A percentile compares a stretch with the other conserved stretches of the same genome.
phyloP scores from a whole-genome alignment of 2,113 vertebrate species.

The Mionectes macconnelli region DNA sequence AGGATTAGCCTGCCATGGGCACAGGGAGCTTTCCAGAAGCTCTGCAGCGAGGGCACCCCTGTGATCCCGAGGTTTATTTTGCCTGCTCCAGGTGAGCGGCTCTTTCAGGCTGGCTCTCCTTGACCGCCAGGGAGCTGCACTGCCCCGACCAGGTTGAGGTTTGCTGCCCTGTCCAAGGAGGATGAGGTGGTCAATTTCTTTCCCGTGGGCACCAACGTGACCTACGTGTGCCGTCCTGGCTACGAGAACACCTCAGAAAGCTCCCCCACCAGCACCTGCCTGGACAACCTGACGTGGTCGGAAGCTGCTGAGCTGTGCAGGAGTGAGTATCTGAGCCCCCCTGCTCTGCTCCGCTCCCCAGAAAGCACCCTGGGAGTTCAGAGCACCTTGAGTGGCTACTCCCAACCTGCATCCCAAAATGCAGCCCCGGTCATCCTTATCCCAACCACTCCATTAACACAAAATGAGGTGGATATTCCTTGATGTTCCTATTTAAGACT shows the following conservation, averaged over 20 bases:
- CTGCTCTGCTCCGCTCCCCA: not conserved
- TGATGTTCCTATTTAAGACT: accelerated
- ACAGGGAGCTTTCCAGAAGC: accelerated
- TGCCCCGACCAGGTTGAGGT: not conserved
- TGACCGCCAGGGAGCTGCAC: slow-evolving; percentile 27
- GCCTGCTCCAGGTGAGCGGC: accelerated
- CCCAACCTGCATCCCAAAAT: not conserved
- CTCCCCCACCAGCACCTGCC: slow-evolving; percentile 32
- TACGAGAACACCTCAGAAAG: slow-evolving; percentile 25
- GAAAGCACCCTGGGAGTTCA: accelerated
- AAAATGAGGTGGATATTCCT: not conserved
- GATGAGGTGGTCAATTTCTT: not conserved
- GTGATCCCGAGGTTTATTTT: accelerated
- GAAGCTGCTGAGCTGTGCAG: slow-evolving; percentile 30
- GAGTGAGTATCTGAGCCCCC: slow-evolving; percentile 30
- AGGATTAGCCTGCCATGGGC: accelerated
- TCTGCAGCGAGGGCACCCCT: accelerated
- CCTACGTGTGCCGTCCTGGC: slow-evolving; percentile 61
- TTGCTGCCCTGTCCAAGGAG: not conserved
- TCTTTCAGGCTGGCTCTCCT: not conserved
- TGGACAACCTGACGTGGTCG: slow-evolving; percentile 28
- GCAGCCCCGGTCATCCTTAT: accelerated
- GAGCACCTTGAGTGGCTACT: not conserved
- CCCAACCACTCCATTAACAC: not conserved
- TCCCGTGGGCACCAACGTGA: not conserved